Percentiles rank a stretch among this genome's conserved stretches.
Conservation (phyloP, 2,797 vertebrate genomes). For the Xenentodon cancila region DNA sequence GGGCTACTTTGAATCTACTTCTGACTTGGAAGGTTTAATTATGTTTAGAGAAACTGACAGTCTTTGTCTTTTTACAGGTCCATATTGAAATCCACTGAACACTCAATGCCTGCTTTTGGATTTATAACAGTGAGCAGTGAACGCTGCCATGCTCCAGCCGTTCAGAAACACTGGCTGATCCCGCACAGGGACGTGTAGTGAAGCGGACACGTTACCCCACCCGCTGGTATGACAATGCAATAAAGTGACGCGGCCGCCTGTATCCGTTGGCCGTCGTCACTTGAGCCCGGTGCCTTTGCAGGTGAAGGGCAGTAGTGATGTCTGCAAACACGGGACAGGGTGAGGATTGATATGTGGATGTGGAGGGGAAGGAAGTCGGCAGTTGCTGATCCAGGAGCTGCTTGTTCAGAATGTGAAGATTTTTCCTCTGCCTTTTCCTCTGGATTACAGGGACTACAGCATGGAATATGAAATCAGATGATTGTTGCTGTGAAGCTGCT, state of each 20-base stretch:
- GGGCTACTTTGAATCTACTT: too few relatives aligned
- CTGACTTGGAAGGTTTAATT: too few relatives aligned
- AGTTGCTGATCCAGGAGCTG: slow-evolving; percentile 23
- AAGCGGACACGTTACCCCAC: slow-evolving; percentile 31
- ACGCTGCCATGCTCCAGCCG: slow-evolving; percentile 35
- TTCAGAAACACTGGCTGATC: slow-evolving; percentile 7
- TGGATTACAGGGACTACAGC: slow-evolving; percentile 16
- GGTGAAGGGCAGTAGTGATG: slow-evolving; percentile 35
- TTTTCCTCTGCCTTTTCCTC: slow-evolving; percentile 32
- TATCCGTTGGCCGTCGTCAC: slow-evolving; percentile 24
- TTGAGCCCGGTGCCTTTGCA: slow-evolving; percentile 63
- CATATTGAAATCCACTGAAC: slow-evolving; percentile 97
- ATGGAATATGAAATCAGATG: slow-evolving; percentile 24
- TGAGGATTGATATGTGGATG: slow-evolving; percentile 1
- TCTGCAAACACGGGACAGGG: slow-evolving; percentile 29
- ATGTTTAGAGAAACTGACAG: background rate
- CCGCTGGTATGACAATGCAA: slow-evolving; percentile 39
- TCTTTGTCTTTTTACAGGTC: slow-evolving; percentile 82
- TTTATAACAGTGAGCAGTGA: slow-evolving; percentile 8
- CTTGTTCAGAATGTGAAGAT: slow-evolving; percentile 22
- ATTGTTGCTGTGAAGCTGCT: slow-evolving; percentile 52
- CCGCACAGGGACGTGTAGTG: slow-evolving; percentile 23
- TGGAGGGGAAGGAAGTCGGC: background rate
- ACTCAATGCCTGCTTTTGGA: slow-evolving; percentile 20
- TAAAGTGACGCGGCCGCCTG: slow-evolving; percentile 35